Base-by-base conservation (phyloP, 2,113 vertebrate species). In the Scortum barcoo region DNA sequence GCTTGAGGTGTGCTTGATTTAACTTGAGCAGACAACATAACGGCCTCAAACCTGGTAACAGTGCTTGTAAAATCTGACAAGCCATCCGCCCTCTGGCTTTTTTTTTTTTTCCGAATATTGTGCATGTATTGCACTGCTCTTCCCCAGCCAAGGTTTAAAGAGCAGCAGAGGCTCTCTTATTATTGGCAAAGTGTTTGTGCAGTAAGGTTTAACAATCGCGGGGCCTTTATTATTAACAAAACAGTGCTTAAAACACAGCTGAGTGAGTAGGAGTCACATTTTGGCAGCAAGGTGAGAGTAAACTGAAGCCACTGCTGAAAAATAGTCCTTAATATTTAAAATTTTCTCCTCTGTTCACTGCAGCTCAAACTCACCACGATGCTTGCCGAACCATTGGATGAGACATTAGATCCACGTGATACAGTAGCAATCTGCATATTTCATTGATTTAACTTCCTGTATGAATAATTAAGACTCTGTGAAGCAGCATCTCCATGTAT, bases 391-490 rank as follows among this genome's bases (percentile, higher is more conserved):
- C 72, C 69, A 84, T 70, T n/a, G 42, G 76, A 80, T 62, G 75
- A 78, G 88, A 75, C 73, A 76, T 91, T 84, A 81, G 80, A 36
- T 81, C 73, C 81, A 60, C 85, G 78, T 69, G 60, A 38, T 73
- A 80, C 78, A 88, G 81, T 65, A 75, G 67, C 78, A 84, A 77
- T 91, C 88, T 88, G 81, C 86, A 90, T 91, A 88, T 91, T 86
- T 86, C 63, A 93, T 92, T 90, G 88, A 88, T 91, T 87, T 89
- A 74, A 85, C 80, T 89, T 81, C 80, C 78, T 77, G 62, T 73
- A 88, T 92, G 78, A 93, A 93, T 91, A 91, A 94, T 92, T 88
- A 81, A 91, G 50, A 80, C 3, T 28, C 51, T 19, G 12, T 16
- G 61, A 84, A 63, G 44, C 54, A 74, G 33, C 10, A 20, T 74